phyloP scores from a whole-genome alignment of 2,113 vertebrate genomes.

The Naja naja region DNA sequence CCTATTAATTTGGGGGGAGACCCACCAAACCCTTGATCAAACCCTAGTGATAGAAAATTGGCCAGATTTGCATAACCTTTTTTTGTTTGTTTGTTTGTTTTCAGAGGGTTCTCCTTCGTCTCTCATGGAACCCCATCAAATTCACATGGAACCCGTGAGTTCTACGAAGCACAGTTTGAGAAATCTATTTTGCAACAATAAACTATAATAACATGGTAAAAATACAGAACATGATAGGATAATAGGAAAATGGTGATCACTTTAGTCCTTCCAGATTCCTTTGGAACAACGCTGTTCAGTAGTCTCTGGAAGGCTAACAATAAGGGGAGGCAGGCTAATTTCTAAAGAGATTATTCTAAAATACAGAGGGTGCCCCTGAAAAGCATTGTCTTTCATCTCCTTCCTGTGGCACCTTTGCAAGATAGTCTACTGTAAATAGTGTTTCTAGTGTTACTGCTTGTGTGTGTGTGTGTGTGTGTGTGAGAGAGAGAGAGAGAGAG shows the following conservation, averaged over 20 bases:
- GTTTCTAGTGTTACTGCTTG: background rate
- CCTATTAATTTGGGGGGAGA: background rate
- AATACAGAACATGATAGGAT: background rate
- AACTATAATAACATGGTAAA: background rate
- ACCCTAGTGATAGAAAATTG: background rate
- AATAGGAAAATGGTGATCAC: background rate
- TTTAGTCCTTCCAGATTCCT: background rate
- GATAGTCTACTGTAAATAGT: background rate
- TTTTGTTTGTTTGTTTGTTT: background rate
- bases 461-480: background rate
- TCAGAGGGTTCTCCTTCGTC: background rate
- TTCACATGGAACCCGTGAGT: background rate
- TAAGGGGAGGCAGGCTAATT: background rate
- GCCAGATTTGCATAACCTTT: background rate
- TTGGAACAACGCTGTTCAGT: background rate
- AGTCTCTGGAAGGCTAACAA: background rate
- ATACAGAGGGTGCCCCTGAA: background rate
- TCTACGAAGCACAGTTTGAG: background rate
- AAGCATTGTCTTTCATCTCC: background rate
- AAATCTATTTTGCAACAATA: background rate
- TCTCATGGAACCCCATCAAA: background rate
- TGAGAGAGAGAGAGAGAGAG: too few relatives aligned
- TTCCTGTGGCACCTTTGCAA: background rate
- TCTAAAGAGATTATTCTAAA: background rate
- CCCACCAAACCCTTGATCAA: background rate